Base-by-base conservation (phyloP, 2,888 invertebrate species). In the Calameuta filiformis region DNA sequence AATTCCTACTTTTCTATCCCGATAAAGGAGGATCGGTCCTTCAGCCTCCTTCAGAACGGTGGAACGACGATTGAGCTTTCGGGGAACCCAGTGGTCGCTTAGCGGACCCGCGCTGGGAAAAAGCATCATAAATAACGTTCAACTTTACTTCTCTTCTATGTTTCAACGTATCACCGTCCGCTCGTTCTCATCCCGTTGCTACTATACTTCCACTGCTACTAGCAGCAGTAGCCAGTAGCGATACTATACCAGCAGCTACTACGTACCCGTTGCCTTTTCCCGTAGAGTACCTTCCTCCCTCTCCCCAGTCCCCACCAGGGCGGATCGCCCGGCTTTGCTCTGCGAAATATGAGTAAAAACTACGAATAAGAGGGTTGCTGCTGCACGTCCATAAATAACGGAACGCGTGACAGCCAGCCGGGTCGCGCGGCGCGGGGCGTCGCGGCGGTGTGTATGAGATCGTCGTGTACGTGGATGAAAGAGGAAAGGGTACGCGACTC, bases 301-400 rank as follows among this genome's bases (percentile, higher is more conserved):
- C 76, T 73, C 73, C 40, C 4, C 73, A 3, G 4, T 23, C 40
- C 23, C 33, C 56, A 56, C 56, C 56, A 56, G 56, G 56, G 56
- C 56, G 23, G 37, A 35, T 30, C 56, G 75, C 79, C 78, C 75
- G 75, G 75, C 75, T 77, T 69, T 69, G 35, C 75, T 71, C 83
- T 85, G 85, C 87, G 88, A 88, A 89, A 89, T 90, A 87, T 87
- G 87, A 86, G 86, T 81, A 85, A 87, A 88, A 88, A 86, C 82
- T 86, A 79, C 82, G 86, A 89, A 89, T 90, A 89, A 89, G 89
- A 89, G 89, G 87, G 88, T 89, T 83, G 86, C 83, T 85, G 84
- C 79, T 85, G 81, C 85, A 76, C 79, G 85, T 83, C 82, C 87
- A 87, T 90, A 90, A 89, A 90, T 90, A 89, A 87, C 86, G 84